These are phyloP conservation scores for Alviniconcha marisindica DNA, from an alignment of 1,140 invertebrate species.

Conservation along the genomic window DNA sequence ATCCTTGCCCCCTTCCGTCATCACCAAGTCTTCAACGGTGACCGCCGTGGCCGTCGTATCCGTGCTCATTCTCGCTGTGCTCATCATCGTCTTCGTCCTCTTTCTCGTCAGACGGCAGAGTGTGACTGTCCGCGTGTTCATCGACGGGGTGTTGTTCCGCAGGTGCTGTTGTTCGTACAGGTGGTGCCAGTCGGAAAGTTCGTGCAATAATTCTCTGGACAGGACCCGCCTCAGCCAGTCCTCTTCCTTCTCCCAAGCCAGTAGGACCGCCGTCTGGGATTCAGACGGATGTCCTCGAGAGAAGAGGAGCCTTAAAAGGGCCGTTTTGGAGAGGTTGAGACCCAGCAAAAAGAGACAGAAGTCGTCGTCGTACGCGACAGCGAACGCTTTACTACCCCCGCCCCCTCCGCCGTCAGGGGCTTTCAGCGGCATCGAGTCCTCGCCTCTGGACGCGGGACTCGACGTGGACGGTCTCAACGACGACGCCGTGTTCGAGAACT, in stretches of 20 bases:
- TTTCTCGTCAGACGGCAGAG: slow-evolving; percentile 7
- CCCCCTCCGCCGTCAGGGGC: not conserved
- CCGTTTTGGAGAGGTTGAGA: not conserved
- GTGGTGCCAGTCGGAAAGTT: not conserved
- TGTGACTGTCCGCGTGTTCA: not conserved
- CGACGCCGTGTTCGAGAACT: not conserved
- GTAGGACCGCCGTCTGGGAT: not conserved
- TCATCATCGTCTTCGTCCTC: slow-evolving; percentile 6
- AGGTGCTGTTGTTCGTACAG: not conserved
- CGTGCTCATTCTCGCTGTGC: not conserved
- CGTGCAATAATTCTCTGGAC: not conserved
- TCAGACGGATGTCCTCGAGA: not conserved
- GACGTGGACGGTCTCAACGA: not conserved
- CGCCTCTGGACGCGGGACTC: not conserved
- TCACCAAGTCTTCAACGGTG: slow-evolving; percentile 7
- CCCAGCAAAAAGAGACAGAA: not conserved
- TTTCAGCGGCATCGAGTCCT: not conserved
- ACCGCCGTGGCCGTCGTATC: not conserved
- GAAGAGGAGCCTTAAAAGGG: not conserved
- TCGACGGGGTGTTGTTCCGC: not conserved
- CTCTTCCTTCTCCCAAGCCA: not conserved
- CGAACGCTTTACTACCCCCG: not conserved
- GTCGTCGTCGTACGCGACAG: not conserved
- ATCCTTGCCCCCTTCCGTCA: not conserved
- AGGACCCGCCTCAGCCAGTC: not conserved